Evolutionary conservation across 2,113 vertebrate genomes (phyloP), one percentile per base, ranked within the genome.

Genomic region (Syrmaticus mikado): DNA sequence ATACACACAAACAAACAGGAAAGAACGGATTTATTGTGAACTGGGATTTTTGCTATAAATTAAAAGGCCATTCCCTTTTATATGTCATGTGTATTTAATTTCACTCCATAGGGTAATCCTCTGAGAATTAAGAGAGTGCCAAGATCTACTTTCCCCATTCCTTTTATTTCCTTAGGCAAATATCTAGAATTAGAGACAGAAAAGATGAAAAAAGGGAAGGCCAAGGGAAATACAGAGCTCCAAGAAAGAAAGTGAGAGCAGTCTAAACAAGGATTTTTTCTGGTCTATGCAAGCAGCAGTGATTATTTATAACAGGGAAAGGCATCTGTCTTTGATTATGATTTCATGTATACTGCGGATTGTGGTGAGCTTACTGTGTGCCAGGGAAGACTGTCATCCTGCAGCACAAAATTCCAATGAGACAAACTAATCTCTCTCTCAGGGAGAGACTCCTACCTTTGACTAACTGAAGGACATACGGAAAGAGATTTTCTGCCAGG

Each of bases 281-380:
- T 84, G 91, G 95, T 91, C 92, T 89, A 1, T 83, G 87, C 81
- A 95, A 87, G 88, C 96, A 96, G 88, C 88, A 92, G 78, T 87
- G 94, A 93, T 95, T 96, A 96, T 96, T 95, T 95, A 85, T 95
- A 94, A 96, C 92, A 96, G 89, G 70, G 85, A 77, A 95, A 94
- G 55, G 61, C 97, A 98, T 97, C 96, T 98, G 98, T 97, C 95
- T 98, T 96, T 95, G 90, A 98, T 98, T 98, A 98, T 92, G 90
- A 95, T 94, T 97, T 92, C 91, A 96, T 97, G 95, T 97, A 94
- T 94, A 96, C 94, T 90, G 96, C 89, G 85, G 81, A 92, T 94
- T 87, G 91, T 78, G 88, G 81, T 64, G 89, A 96, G 92, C 87
- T 95, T 64, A 82, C 84, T 94, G 74, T 89, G 89, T 94, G 92